Evolutionary conservation across 2,113 vertebrate species (phyloP).

Genomic region (Myanophis thanlyinensis): DNA sequence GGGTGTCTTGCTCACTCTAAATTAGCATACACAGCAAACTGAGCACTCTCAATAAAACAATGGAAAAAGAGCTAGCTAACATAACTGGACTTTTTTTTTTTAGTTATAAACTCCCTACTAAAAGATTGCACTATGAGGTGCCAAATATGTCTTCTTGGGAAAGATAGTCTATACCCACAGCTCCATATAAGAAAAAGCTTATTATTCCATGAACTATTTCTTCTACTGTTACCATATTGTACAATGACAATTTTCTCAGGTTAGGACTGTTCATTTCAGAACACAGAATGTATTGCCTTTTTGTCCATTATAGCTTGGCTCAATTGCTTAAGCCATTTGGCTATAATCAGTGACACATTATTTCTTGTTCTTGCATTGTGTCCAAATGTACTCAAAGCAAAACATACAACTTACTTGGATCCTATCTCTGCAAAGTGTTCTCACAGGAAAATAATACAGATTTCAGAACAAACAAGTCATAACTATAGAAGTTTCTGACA

Average conservation of each 20-base stretch:
- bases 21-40: neutral
- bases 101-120: neutral
- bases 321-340: neutral
- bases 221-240: neutral
- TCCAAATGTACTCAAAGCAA: neutral
- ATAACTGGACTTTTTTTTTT: neutral
- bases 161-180: neutral
- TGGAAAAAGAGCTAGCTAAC: neutral
- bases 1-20: neutral
- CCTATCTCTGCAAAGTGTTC: neutral
- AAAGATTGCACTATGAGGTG: neutral
- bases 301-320: neutral
- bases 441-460: conserved; percentile 44
- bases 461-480: neutral
- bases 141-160: neutral
- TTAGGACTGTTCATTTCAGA: neutral
- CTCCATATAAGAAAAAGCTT: neutral
- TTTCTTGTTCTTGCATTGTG: neutral
- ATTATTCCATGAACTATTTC: neutral
- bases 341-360: neutral
- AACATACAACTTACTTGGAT: neutral
- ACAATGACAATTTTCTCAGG: neutral
- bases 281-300: neutral
- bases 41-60: neutral
- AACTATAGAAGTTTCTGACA: conserved; percentile 42